Conservation (phyloP, 92 coral and sea anemone species). For the Epizoanthus stellaris region DNA sequence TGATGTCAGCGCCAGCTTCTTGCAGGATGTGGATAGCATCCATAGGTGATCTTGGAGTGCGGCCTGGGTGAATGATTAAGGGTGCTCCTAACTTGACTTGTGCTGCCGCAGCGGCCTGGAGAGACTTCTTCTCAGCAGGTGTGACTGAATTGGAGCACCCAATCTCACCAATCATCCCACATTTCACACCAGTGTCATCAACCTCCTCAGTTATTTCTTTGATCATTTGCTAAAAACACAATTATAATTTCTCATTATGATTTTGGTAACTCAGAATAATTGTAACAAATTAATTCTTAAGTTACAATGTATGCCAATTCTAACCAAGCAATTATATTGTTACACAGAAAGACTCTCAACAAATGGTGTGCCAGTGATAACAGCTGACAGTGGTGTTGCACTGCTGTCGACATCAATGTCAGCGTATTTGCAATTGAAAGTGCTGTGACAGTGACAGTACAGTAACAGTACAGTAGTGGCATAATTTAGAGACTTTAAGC, state of each 20-base stretch:
- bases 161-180: conserved; percentile 96
- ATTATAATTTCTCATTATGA: not conserved
- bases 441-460: no score
- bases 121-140: conserved; percentile 82
- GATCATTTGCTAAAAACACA: conserved; percentile 70
- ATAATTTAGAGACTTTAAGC: no score
- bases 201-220: conserved; percentile 87
- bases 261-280: no score
- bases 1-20: conserved; percentile 94
- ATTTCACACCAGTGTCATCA: conserved; percentile 78
- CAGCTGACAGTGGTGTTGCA: no score
- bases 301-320: no score
- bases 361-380: no score
- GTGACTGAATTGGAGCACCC: conserved; percentile 90
- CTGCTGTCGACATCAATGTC: no score
- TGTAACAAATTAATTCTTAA: no score
- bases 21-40: conserved; percentile 82
- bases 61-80: conserved; percentile 90
- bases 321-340: no score
- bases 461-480: no score
- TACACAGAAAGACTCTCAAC: no score
- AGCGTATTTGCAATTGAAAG: no score
- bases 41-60: conserved; percentile 73
- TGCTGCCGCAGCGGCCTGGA: conserved; percentile 88
- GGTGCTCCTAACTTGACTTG: conserved; percentile 91